Conservation (phyloP, 2,888 invertebrate species). For the Teleogryllus oceanicus region DNA sequence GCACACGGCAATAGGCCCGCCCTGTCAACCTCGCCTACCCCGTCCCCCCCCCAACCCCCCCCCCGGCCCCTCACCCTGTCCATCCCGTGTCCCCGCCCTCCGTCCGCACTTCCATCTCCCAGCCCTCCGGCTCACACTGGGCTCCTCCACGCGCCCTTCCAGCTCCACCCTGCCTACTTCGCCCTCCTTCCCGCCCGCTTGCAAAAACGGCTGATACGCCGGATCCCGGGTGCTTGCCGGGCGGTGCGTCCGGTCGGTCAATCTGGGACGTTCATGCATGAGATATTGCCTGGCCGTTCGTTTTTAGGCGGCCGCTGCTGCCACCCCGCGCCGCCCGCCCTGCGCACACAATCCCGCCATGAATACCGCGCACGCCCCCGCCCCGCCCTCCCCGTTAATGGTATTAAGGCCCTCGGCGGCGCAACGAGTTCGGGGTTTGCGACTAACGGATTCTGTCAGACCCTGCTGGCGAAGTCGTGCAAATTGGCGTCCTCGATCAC, state of each 20-base stretch:
- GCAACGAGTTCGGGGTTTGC: too few relatives aligned
- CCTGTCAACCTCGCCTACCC: too few relatives aligned
- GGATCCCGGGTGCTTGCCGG: neutral
- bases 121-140: neutral
- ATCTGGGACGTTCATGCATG: constrained; percentile 18
- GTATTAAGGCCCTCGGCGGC: too few relatives aligned
- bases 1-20: too few relatives aligned
- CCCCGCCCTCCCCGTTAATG: too few relatives aligned
- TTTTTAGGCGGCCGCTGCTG: neutral
- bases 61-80: too few relatives aligned
- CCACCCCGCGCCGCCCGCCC: neutral
- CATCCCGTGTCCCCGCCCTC: too few relatives aligned
- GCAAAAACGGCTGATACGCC: constrained; percentile 1
- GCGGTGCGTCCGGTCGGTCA: neutral
- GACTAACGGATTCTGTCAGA: too few relatives aligned
- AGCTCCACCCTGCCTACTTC: neutral
- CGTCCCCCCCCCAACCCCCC: too few relatives aligned
- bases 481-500: too few relatives aligned
- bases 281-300: neutral
- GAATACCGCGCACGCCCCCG: neutral
- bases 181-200: neutral
- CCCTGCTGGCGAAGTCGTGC: too few relatives aligned
- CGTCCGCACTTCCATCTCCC: neutral
- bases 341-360: neutral
- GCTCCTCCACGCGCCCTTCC: neutral